Conservation (phyloP, 1,140 invertebrate species). For the Bombus confusus region DNA sequence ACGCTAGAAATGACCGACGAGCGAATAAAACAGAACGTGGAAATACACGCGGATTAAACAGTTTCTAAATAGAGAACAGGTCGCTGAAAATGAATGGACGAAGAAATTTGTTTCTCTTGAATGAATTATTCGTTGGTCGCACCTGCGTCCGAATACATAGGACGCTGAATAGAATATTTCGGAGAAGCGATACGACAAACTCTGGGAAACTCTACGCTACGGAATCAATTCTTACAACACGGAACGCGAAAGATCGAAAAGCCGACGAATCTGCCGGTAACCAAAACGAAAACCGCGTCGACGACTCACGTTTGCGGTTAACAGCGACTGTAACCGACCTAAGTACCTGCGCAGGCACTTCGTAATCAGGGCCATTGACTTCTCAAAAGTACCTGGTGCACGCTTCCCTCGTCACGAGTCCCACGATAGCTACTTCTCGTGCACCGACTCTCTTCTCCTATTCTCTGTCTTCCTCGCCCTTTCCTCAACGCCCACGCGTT, state of each 20-base stretch:
- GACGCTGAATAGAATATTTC: too few relatives aligned
- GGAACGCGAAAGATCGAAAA: neutral
- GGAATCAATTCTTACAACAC: neutral
- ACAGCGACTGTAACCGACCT: conserved; percentile 39
- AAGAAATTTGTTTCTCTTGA: too few relatives aligned
- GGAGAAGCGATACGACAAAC: too few relatives aligned
- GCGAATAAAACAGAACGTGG: too few relatives aligned
- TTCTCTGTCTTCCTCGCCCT: neutral
- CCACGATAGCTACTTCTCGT: conserved; percentile 42
- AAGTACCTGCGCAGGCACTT: conserved; percentile 47
- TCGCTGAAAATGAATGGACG: too few relatives aligned
- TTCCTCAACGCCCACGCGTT: neutral
- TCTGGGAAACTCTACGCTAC: too few relatives aligned
- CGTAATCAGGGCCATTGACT: conserved; percentile 62
- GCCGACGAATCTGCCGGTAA: neutral
- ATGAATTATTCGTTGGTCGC: too few relatives aligned
- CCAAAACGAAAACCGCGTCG: conserved; percentile 35
- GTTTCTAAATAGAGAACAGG: too few relatives aligned
- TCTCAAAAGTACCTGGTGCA: conserved; percentile 48
- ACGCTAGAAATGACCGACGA: too few relatives aligned
- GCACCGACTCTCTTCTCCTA: conserved; percentile 17
- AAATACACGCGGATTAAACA: too few relatives aligned
- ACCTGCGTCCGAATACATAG: too few relatives aligned
- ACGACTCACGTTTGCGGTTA: conserved; percentile 22
- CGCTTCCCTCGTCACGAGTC: conserved; percentile 35